phyloP scores from a whole-genome alignment of 1,140 invertebrate species.

The Diabrotica undecimpunctata region DNA sequence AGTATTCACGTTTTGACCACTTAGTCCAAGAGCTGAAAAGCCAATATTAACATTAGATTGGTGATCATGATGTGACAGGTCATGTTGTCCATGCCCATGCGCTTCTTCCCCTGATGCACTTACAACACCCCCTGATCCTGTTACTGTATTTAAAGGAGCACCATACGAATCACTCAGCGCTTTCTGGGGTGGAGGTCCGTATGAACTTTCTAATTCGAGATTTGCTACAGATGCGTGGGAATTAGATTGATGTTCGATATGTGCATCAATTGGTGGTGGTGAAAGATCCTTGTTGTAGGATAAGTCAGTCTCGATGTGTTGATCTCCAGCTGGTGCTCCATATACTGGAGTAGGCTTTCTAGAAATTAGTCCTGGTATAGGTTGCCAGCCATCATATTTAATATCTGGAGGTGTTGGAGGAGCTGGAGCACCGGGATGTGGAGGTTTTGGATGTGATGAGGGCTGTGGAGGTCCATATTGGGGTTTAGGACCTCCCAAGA shows the following conservation, averaged over 20 bases:
- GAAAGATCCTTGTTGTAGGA: constrained; percentile 41
- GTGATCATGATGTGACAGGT: constrained; percentile 4
- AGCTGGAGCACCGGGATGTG: constrained; percentile 63
- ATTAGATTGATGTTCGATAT: constrained; percentile 8
- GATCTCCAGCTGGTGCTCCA: constrained; percentile 20
- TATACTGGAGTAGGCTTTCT: constrained; percentile 37
- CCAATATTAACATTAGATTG: constrained; percentile 10
- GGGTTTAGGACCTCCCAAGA: constrained; percentile 20
- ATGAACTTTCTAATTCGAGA: constrained; percentile 38
- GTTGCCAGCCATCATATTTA: constrained; percentile 79
- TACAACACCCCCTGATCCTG: constrained; percentile 43
- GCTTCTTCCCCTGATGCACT: constrained; percentile 39
- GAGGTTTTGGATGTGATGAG: constrained; percentile 52
- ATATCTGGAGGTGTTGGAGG: constrained; percentile 71
- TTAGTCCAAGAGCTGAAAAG: constrained; percentile 32
- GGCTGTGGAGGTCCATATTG: constrained; percentile 47
- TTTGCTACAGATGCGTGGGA: not conserved
- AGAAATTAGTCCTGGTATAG: constrained; percentile 63
- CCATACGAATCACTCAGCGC: constrained; percentile 46
- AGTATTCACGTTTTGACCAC: constrained; percentile 43
- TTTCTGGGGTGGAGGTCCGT: constrained; percentile 34
- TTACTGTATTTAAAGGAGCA: constrained; percentile 44
- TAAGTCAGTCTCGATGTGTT: constrained; percentile 28
- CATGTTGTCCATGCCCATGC: constrained; percentile 25
- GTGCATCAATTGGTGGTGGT: constrained; percentile 45